phyloP scores from a whole-genome alignment of 2,797 vertebrate species.

The Peromyscus eremicus region DNA sequence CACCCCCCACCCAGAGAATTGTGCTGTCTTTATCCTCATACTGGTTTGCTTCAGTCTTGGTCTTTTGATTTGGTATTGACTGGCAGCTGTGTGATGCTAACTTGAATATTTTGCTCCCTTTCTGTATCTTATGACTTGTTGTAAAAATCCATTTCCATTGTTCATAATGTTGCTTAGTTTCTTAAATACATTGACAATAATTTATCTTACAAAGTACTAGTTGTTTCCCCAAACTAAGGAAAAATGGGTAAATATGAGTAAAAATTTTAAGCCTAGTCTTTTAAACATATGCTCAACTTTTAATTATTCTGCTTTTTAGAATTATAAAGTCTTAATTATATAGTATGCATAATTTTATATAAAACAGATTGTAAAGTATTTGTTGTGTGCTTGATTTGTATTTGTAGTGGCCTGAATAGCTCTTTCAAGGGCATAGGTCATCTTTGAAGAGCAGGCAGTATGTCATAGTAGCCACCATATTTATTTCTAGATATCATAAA shows the following conservation, averaged over 20 bases:
- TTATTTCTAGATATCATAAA: constrained; percentile 43
- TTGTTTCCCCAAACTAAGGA: constrained; percentile 25
- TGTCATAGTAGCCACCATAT: not conserved
- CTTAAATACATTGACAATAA: not conserved
- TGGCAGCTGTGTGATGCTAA: not conserved
- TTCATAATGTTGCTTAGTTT: not conserved
- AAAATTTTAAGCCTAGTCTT: constrained; percentile 27
- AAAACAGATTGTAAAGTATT: constrained; percentile 2
- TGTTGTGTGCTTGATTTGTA: constrained; percentile 51
- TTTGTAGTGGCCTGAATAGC: constrained; percentile 40
- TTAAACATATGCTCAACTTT: not conserved
- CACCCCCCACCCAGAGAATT: not conserved
- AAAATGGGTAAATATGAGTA: constrained; percentile 41
- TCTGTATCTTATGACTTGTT: not conserved
- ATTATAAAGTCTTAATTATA: constrained; percentile 41
- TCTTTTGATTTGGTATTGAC: not conserved
- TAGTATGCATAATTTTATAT: not conserved
- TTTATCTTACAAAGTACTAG: constrained; percentile 19
- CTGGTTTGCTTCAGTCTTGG: not conserved
- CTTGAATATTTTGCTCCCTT: not conserved
- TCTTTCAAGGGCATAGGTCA: constrained; percentile 25
- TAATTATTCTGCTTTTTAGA: constrained; percentile 29
- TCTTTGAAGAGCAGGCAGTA: not conserved
- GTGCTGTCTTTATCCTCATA: not conserved
- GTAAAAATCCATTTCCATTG: not conserved